Evolutionary conservation across 2,888 invertebrate species (phyloP).

Genomic region (Ctenicera cuprea): DNA sequence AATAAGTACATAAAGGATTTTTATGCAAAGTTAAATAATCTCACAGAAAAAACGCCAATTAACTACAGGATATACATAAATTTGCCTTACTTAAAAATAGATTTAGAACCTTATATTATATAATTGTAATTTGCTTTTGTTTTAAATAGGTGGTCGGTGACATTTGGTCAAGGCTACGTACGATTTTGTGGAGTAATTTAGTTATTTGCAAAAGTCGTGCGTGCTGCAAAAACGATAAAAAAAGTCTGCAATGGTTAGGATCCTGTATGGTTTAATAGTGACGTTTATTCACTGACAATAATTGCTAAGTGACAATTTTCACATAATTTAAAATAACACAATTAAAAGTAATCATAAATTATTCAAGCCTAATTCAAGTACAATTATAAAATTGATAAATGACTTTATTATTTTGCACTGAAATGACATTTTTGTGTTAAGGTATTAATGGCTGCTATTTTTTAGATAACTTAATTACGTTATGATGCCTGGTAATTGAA

Average conservation of each 20-base stretch:
- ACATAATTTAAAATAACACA: neutral
- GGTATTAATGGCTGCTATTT: neutral
- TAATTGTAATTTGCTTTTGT: constrained; percentile 17
- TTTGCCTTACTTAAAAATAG: constrained; percentile 11
- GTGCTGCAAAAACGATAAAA: neutral
- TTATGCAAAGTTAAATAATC: neutral
- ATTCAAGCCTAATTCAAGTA: neutral
- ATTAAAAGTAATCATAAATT: neutral
- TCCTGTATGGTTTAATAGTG: neutral
- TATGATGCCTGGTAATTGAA: no score
- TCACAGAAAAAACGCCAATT: constrained; percentile 4
- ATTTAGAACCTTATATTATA: constrained; percentile 16
- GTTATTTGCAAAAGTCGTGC: neutral
- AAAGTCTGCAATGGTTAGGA: neutral
- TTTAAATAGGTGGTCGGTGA: constrained; percentile 6
- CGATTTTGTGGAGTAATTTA: constrained; percentile 2
- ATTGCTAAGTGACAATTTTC: neutral
- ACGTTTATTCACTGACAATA: neutral
- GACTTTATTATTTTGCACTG: neutral
- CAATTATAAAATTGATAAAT: neutral
- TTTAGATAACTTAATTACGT: no score
- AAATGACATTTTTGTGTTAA: neutral
- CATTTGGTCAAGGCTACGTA: neutral
- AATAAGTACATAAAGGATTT: neutral
- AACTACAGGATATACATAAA: constrained; percentile 2